A percentile compares a stretch with the other conserved stretches of the same genome.
phyloP scores from a whole-genome alignment of 2,888 invertebrate species.

The Horisme vitalbata region DNA sequence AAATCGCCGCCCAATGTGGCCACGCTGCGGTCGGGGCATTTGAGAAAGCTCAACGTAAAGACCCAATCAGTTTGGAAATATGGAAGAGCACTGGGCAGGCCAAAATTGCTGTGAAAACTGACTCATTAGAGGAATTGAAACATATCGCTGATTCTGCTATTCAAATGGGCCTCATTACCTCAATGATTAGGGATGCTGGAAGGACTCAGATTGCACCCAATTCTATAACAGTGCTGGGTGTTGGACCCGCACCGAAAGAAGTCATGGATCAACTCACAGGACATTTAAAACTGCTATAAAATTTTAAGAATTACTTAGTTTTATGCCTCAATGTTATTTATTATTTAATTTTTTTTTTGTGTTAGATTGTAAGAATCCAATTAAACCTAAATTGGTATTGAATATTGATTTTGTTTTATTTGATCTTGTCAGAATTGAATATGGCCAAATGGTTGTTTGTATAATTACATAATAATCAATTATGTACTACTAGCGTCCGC shows the following conservation, averaged over 20 bases:
- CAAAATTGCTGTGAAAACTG: constrained; percentile 93
- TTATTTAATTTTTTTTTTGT: no score
- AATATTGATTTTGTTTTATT: no score
- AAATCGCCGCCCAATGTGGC: constrained; percentile 96
- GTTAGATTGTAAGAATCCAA: no score
- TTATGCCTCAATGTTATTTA: no score
- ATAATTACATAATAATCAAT: no score
- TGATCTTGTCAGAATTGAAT: no score
- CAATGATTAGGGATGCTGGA: constrained; percentile 94
- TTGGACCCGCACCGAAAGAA: constrained; percentile 94
- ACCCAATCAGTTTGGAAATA: constrained; percentile 81
- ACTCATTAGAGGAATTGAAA: constrained; percentile 88
- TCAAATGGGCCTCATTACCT: constrained; percentile 86
- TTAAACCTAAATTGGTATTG: no score
- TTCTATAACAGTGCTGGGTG: constrained; percentile 93
- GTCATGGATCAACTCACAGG: constrained; percentile 92
- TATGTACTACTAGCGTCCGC: no score
- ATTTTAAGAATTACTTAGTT: neutral
- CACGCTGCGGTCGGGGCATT: constrained; percentile 96
- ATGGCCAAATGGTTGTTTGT: no score
- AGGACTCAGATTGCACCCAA: constrained; percentile 96
- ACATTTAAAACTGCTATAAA: constrained; percentile 92
- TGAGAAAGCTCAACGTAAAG: constrained; percentile 85
- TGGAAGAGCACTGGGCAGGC: constrained; percentile 90
- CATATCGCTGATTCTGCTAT: constrained; percentile 87